Conservation (phyloP, 2,888 invertebrate genomes). For the Drosophila affinis region DNA sequence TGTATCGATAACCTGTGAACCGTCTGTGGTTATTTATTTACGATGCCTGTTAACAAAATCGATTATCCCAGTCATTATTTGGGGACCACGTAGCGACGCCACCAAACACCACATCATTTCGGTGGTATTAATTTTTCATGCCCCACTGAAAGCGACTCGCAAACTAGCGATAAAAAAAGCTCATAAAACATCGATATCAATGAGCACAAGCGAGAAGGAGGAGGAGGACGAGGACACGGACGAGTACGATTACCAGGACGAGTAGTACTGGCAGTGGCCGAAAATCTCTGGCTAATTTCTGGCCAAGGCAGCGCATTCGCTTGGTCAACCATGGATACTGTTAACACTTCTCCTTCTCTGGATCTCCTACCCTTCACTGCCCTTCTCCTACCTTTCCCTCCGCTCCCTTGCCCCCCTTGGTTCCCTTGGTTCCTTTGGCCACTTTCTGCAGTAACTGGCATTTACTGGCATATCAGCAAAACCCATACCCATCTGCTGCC, state of each 20-base stretch:
- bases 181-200: slow-evolving; percentile 46
- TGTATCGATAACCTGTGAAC: slow-evolving; percentile 2
- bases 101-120: slow-evolving; percentile 21
- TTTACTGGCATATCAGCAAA: slow-evolving; percentile 51
- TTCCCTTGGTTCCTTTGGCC: slow-evolving; percentile 46
- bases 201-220: slow-evolving; percentile 29
- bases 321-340: slow-evolving; percentile 32
- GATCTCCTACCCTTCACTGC: not conserved
- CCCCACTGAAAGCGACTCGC: slow-evolving; percentile 10
- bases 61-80: slow-evolving; percentile 30
- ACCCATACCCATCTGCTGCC: slow-evolving; percentile 17
- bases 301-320: slow-evolving; percentile 36
- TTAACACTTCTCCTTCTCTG: slow-evolving; percentile 30
- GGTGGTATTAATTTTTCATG: slow-evolving; percentile 40
- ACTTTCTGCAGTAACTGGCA: slow-evolving; percentile 58
- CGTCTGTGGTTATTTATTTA: slow-evolving; percentile 13
- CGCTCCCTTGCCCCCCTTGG: not conserved
- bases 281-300: slow-evolving; percentile 46
- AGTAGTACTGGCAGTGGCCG: not conserved
- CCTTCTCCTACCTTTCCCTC: no score
- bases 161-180: slow-evolving; percentile 34
- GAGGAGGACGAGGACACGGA: not conserved
- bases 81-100: slow-evolving; percentile 11
- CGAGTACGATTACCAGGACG: not conserved
- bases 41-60: slow-evolving; percentile 27